Percentiles rank a stretch among this genome's conserved stretches.
phyloP scores from a whole-genome alignment of 2,113 vertebrate genomes.

The Rhinolophus sinicus region DNA sequence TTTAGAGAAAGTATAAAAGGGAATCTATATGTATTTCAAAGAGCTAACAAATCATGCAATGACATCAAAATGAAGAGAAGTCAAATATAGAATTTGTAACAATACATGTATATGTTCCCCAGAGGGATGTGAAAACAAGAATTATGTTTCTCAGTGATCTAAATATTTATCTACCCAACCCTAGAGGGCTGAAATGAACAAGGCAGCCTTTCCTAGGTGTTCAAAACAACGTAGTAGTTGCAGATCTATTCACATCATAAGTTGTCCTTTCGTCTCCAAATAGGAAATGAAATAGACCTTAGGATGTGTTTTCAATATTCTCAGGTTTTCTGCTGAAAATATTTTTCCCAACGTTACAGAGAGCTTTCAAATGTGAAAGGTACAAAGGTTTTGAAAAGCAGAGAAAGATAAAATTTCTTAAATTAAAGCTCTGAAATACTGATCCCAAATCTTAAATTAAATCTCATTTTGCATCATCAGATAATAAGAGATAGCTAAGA shows the following conservation, averaged over 20 bases:
- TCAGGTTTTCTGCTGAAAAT: background rate
- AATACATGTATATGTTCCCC: background rate
- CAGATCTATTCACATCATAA: background rate
- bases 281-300: conserved; percentile 57
- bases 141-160: background rate
- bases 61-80: conserved; percentile 1
- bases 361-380: conserved; percentile 23
- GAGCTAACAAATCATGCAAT: conserved; percentile 30
- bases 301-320: conserved; percentile 12
- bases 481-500: conserved; percentile 31
- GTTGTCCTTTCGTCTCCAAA: background rate
- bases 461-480: conserved; percentile 55
- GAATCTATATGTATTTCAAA: background rate
- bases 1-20: background rate
- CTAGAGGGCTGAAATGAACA: background rate
- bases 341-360: background rate
- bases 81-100: conserved; percentile 40
- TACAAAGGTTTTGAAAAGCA: conserved; percentile 29
- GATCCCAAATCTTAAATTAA: conserved; percentile 58
- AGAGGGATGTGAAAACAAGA: background rate
- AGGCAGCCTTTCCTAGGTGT: background rate
- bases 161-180: background rate
- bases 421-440: conserved; percentile 34
- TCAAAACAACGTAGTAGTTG: background rate
- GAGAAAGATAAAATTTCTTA: conserved; percentile 57